Evolutionary conservation across 1,140 invertebrate genomes (phyloP).

Genomic region (Melipona quadrifasciata): DNA sequence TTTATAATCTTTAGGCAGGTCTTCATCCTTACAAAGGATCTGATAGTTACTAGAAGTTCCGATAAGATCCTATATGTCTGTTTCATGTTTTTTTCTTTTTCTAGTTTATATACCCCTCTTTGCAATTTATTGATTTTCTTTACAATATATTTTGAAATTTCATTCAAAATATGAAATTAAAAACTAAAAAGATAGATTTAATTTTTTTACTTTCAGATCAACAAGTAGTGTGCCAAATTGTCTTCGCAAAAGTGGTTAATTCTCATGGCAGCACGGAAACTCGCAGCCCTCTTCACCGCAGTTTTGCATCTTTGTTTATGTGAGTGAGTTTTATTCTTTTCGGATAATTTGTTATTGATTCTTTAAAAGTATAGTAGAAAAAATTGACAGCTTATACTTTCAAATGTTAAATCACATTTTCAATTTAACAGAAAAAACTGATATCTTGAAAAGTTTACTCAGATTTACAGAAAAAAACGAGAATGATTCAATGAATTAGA

Average conservation of each 20-base stretch:
- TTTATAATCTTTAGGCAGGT: no score
- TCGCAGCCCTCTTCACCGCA: slow-evolving; percentile 74
- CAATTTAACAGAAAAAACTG: no score
- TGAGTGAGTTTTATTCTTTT: slow-evolving; percentile 67
- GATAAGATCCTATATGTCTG: no score
- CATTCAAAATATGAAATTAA: no score
- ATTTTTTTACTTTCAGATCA: slow-evolving; percentile 52
- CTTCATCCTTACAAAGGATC: no score
- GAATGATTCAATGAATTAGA: background rate
- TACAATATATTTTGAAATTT: no score
- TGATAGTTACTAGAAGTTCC: no score
- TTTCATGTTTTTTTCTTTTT: no score
- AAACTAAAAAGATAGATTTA: background rate
- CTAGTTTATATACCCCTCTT: no score
- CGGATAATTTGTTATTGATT: background rate
- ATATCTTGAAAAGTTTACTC: no score
- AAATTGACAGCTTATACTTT: background rate
- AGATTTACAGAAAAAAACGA: background rate
- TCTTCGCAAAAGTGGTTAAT: slow-evolving; percentile 59
- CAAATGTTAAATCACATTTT: background rate
- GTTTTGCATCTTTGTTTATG: slow-evolving; percentile 78
- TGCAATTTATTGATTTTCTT: no score
- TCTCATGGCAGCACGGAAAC: slow-evolving; percentile 80
- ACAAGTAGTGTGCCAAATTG: slow-evolving; percentile 67
- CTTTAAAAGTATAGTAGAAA: background rate